These are phyloP conservation scores for Uloborus plumipes DNA, from an alignment of 2,888 invertebrate genomes.

Conservation along the genomic window DNA sequence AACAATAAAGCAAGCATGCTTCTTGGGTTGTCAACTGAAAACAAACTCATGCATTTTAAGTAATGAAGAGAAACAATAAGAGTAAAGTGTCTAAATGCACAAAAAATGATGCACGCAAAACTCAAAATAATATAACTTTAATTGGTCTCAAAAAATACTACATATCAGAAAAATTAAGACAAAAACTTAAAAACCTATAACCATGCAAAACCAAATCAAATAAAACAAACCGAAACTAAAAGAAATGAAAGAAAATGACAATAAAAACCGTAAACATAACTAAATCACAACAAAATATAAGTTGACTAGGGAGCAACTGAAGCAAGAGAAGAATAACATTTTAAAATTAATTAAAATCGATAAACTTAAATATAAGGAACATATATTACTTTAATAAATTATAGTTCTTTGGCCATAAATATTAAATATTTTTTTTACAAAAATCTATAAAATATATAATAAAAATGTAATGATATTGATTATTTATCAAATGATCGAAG, in stretches of 20 bases:
- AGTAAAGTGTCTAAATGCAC: constrained; percentile 23
- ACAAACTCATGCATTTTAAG: constrained; percentile 38
- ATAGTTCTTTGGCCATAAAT: constrained; percentile 14
- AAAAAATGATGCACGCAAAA: constrained; percentile 42
- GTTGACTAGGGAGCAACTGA: constrained; percentile 34
- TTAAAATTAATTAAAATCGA: constrained; percentile 24
- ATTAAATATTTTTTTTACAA: constrained; percentile 27
- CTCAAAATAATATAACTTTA: constrained; percentile 53
- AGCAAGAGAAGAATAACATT: not conserved
- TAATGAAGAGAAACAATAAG: not conserved
- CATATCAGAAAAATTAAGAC: constrained; percentile 43
- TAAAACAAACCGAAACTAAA: constrained; percentile 29
- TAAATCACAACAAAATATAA: constrained; percentile 19
- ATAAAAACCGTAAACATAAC: constrained; percentile 17
- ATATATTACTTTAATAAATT: constrained; percentile 11
- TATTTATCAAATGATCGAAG: constrained; percentile 20
- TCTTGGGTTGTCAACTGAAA: not conserved
- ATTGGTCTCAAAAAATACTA: constrained; percentile 17
- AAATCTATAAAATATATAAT: constrained; percentile 55
- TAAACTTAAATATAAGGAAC: constrained; percentile 25
- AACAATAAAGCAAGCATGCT: constrained; percentile 6
- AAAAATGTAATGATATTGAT: constrained; percentile 26
- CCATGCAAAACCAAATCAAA: constrained; percentile 53
- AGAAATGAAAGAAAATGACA: constrained; percentile 17
- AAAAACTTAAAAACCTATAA: constrained; percentile 20